Percentiles rank a stretch among this genome's conserved stretches.
Conservation (phyloP, 2,113 vertebrate genomes). For the Bos indicus region DNA sequence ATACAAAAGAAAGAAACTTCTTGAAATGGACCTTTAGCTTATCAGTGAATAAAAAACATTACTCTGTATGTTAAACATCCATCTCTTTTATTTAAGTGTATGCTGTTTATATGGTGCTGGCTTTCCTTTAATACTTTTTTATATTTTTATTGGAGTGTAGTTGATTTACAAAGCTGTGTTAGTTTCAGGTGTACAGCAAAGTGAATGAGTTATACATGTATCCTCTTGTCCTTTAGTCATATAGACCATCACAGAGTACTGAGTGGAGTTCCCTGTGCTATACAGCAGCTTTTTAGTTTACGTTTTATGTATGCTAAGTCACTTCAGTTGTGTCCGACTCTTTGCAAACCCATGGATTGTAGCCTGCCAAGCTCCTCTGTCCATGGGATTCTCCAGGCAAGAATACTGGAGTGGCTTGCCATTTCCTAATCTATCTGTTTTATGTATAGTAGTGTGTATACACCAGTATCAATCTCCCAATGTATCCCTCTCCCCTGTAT, state of each 20-base stretch:
- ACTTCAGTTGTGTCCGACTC: not conserved
- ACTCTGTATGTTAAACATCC: not conserved
- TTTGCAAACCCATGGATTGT: not conserved
- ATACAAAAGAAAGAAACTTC: not conserved
- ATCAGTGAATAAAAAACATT: not conserved
- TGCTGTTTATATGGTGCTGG: not conserved
- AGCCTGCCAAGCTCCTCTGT: not conserved
- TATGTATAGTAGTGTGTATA: not conserved
- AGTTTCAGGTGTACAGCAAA: not conserved
- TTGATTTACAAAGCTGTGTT: not conserved
- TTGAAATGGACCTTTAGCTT: not conserved
- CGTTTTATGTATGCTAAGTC: not conserved
- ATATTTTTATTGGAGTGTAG: not conserved
- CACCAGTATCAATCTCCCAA: accelerated
- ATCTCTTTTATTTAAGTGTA: not conserved
- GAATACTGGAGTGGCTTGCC: not conserved
- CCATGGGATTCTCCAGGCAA: not conserved
- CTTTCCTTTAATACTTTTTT: not conserved
- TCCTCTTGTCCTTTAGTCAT: not conserved
- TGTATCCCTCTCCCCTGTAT: not conserved
- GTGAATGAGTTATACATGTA: not conserved
- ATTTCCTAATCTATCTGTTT: not conserved
- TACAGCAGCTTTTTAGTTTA: not conserved
- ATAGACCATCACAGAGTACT: not conserved
- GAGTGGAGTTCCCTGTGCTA: not conserved